Evolutionary conservation across 1,140 invertebrate genomes (phyloP), one percentile per base, ranked within the genome.

Genomic region (Hypothenemus hampei): DNA sequence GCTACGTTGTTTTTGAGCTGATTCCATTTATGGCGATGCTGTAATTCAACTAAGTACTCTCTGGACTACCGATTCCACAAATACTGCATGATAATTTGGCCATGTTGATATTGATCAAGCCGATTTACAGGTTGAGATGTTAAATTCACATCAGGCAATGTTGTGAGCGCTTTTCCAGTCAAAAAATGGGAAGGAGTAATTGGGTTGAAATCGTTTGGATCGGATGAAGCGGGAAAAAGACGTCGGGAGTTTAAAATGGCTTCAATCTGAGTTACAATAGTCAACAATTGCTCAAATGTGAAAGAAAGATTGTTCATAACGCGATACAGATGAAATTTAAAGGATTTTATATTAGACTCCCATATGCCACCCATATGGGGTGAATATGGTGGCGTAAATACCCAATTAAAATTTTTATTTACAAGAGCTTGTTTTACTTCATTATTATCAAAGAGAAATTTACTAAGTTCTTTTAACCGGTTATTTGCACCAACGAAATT

Each of bases 261-360:
- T 31, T 64, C 58, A 22, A 64, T 58, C 57, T 55, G 48, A 31
- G 29, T 15, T 18, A 69, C 46, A 18, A 64, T 49, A 13, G 67
- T 69, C 8, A 43, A 36, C 21, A 69, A 44, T 41, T 69, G 57
- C 26, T 70, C 67, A 39, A 26, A 55, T 8, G 31, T 47, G 7
- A 55, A 39, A 22, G 11, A 1, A 16, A 49, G 23, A 55, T 35
- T 59, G 6, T 59, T 60, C 7, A 65, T 21, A 6, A 62, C 57
- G 1, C 63, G 58, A 15, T 58, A 37, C 4, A 73, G 45, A 54
- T 71, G 70, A 35, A 59, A 59, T 50, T 75, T 76, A 7, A 65
- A 58, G 15, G 54, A 59, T 1, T 62, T 48, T 1, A 69, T 57
- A 7, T 62, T 18, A 0, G 63, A 48, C 39, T 69, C 65, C 67